Base-by-base conservation (phyloP, 2,113 vertebrate genomes). In the Tychaedon coryphoeus region DNA sequence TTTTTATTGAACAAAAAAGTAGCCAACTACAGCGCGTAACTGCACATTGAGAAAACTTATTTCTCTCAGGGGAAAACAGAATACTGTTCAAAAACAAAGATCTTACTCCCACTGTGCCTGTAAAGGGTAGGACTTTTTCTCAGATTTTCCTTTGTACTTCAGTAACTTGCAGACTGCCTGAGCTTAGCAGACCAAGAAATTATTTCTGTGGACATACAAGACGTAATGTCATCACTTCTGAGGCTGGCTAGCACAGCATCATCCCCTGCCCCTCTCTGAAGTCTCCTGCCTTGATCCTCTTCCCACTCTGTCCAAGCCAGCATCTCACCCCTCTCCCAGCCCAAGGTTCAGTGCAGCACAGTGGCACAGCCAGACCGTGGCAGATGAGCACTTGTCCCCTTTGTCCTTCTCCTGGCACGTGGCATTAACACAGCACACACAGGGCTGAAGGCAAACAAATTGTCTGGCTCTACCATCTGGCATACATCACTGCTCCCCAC, bases 281-380 rank as follows among this genome's bases (percentile, higher is more conserved):
- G 25, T 12, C 25, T 76, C 25, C n/a, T 51, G 5, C 24, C 25
- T 50, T 34, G 31, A 33, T n/a, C 28, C 14, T 28, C 31, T 61
- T 65, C 20, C 26, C 34, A 31, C 20, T 69, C 14, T 48, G 26
- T 60, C 53, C 3, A 1, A 12, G 47, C 16, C 1, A 26, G 1
- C 11, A 8, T 12, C 47, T 13, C n/a, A 16, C 20, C 36, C 19
- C 33, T 74, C 11, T 65, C 22, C 9, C 26, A 72, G 29, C 23
- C 47, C 40, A 36, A 40, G 40, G 25, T n/a, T 36, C 20, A 0
- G 4, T 0, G 1, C 43, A 47, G 34, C 19, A 56, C 47, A 33
- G 43, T 0, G 10, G 36, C 40, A 23, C 47, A 73, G 25, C 14
- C 36, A 85, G 34, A 14, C 14, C 9, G 2, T 1, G 10, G 71